Evolutionary conservation across 2,888 invertebrate genomes (phyloP).

Genomic region (Philereme transversata): DNA sequence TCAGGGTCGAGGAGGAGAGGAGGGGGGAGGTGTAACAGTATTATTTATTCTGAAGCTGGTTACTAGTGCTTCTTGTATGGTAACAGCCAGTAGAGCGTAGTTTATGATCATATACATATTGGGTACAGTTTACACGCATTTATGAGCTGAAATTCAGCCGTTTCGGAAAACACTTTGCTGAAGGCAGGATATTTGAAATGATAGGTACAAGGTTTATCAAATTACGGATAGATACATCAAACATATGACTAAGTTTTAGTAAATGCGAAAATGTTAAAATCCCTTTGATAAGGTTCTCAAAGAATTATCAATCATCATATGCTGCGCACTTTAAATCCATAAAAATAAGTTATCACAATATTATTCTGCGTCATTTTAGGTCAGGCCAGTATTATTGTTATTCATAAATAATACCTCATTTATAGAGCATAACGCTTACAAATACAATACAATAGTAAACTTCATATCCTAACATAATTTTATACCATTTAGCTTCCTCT

Average conservation of each 20-base stretch:
- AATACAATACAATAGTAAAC: conserved; percentile 9
- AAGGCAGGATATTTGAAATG: too few species aligned
- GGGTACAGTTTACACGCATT: neutral
- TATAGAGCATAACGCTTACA: conserved; percentile 21
- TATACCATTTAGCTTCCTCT: conserved; percentile 43
- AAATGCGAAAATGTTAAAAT: too few species aligned
- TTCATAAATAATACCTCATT: conserved; percentile 3
- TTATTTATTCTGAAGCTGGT: conserved; percentile 8
- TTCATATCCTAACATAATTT: conserved; percentile 21
- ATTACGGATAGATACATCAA: too few species aligned
- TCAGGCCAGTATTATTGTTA: neutral
- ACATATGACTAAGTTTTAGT: too few species aligned
- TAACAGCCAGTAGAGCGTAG: conserved; percentile 49
- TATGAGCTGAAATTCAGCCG: too few species aligned
- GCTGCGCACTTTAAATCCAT: too few species aligned
- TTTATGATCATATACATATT: conserved; percentile 30
- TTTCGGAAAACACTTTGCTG: too few species aligned
- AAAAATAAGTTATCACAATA: too few species aligned
- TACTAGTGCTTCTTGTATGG: conserved; percentile 7
- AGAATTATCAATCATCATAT: too few species aligned
- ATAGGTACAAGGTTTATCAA: too few species aligned
- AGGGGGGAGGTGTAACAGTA: conserved; percentile 58
- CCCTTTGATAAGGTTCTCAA: neutral
- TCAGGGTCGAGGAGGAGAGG: conserved; percentile 65
- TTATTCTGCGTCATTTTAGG: neutral